Base-by-base conservation (phyloP, 2,113 vertebrate species). In the Erinaceus europaeus region DNA sequence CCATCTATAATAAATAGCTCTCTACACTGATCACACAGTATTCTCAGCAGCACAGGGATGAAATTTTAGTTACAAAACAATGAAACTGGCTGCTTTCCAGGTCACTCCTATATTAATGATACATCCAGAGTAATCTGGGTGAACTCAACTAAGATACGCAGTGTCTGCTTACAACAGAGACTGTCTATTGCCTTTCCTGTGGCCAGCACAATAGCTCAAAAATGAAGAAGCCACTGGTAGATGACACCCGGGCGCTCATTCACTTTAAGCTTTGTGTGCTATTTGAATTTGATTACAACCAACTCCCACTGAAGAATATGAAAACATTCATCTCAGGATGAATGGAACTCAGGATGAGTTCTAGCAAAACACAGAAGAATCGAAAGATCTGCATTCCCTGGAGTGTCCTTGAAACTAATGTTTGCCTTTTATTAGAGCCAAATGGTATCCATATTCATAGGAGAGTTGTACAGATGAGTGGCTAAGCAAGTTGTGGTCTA, bases 241-340 rank as follows among this genome's bases (percentile, higher is more conserved):
- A 88, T 71, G 68, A 52, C 36, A 92, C 32, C 36, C 88, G 82
- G 62, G 72, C 91, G 38, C 62, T 27, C 40, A 38, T 0, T 83
- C 67, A 75, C 71, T 90, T 21, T 27, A 50, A 91, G 85, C 69
- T 93, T 53, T 90, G 62, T 91, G 87, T 86, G 74, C 64, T 7
- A 0, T 79, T 90, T 92, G 73, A 94, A 90, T n/a, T 86, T 85
- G 50, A 93, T 91, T 90, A 90, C 29, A 90, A 77, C 36, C 10
- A 76, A 90, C 87, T 90, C 85, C 72, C 87, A 83, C 0, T 88
- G 84, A 86, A 29, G 38, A 78, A 88, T 55, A 73, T 71, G 73
- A 88, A 91, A 68, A 74, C 87, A 92, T 69, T 8, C 80, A 79
- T 13, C 84, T 65, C 44, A 79, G 52, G 82, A 57, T 73, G 67